Evolutionary conservation across 2,797 vertebrate species (phyloP), one percentile per base, ranked within the genome.

Genomic region (Sebastes aleutianus): DNA sequence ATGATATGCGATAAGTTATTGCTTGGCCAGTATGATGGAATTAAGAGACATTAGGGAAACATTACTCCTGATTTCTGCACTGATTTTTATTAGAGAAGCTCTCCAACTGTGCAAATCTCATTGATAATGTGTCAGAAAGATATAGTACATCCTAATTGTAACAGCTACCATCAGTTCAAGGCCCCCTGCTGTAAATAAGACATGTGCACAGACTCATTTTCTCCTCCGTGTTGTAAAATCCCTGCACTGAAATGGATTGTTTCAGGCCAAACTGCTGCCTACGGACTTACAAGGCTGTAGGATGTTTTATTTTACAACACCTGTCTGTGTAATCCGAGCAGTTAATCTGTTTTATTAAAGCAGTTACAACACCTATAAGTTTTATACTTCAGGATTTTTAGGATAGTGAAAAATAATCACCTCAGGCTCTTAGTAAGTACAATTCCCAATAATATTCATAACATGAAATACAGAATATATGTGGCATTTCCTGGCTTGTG

Each of bases 251-350:
- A 85, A 78, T 81, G 8, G 59, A 78, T 66, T 14, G 32, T 65
- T 59, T 10, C 27, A 32, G 76, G 78, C 78, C 74, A 76, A 72
- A 82, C 54, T 73, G 72, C 83, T 77, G 56, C 59, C 69, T 61
- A 27, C 29, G 65, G 66, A 64, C 31, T 80, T 73, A 67, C 50
- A 78, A 79, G 70, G 83, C 74, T 54, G n/a, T 76, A 53, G 65
- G 36, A 61, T 36, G 34, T 86, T 90, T 84, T 86, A 86, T 88
- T 86, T 85, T 83, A 84, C 47, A 71, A 54, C 43, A 70, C 73
- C 69, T 64, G 26, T 58, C 80, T 57, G 20, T 84, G 73, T 86
- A 78, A 74, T 79, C 54, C 29, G 32, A 67, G 72, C 70, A 66
- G 59, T 84, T 74, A 82, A 80, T 80, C 68, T 63, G 66, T 82